Conservation (phyloP, 2,888 invertebrate genomes). For the Amphiduros pacificus region DNA sequence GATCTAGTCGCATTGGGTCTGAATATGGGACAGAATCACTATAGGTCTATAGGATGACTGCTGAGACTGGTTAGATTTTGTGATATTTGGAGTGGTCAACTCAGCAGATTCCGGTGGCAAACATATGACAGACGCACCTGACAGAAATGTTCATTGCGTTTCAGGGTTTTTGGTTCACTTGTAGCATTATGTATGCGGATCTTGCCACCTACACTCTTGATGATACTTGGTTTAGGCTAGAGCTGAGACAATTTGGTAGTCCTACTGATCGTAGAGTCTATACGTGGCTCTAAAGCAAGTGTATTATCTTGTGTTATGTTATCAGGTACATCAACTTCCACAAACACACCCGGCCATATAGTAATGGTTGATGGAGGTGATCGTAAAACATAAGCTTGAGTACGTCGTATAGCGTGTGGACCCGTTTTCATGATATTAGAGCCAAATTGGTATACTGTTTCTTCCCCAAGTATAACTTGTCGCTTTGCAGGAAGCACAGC, state of each 20-base stretch:
- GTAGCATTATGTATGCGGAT: slow-evolving; percentile 23
- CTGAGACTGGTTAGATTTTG: no score
- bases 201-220: slow-evolving; percentile 18
- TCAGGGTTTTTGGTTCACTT: no score
- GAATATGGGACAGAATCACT: no score
- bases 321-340: background rate
- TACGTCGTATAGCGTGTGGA: no score
- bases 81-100: no score
- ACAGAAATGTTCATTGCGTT: no score
- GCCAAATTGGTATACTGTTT: no score
- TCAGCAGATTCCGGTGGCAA: no score
- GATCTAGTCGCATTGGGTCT: slow-evolving; percentile 18
- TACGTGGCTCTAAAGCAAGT: background rate
- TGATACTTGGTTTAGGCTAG: slow-evolving; percentile 15
- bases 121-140: no score
- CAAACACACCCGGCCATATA: background rate
- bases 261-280: background rate
- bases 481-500: slow-evolving; percentile 26
- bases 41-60: no score
- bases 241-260: background rate
- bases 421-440: no score
- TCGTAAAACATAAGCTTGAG: background rate
- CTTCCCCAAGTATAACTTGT: slow-evolving; percentile 9
- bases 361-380: background rate
- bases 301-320: background rate